Percentiles rank a stretch among this genome's conserved stretches.
Evolutionary conservation across 2,888 invertebrate species (phyloP).

Genomic region (Hydrotaea cyrtoneurina): DNA sequence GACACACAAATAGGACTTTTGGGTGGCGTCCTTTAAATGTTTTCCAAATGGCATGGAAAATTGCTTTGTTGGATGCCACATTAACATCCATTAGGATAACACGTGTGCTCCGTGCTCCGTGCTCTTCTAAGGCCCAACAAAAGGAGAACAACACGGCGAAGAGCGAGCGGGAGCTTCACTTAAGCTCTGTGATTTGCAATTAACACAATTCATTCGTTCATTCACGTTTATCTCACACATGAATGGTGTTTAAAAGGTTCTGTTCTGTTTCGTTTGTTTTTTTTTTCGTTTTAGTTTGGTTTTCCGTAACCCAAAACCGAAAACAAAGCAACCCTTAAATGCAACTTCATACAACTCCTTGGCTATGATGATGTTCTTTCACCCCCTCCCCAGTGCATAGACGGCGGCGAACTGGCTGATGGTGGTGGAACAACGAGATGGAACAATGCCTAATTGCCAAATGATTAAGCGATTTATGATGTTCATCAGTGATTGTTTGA

Average conservation of each 20-base stretch:
- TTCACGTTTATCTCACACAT: conserved; percentile 75
- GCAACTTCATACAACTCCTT: not conserved
- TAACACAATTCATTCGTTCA: conserved; percentile 74
- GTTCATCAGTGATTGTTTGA: conserved; percentile 72
- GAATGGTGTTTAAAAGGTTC: conserved; percentile 74
- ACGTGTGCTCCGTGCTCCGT: conserved; percentile 48
- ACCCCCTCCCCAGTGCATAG: conserved; percentile 29
- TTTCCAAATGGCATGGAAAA: conserved; percentile 25
- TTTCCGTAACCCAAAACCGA: too few relatives aligned
- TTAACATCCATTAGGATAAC: conserved; percentile 60
- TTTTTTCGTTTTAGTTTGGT: too few relatives aligned
- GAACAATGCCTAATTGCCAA: conserved; percentile 79
- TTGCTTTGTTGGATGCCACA: conserved; percentile 38
- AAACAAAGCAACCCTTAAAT: conserved; percentile 12
- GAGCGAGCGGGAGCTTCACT: conserved; percentile 6
- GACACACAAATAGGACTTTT: not conserved
- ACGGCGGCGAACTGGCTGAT: not conserved
- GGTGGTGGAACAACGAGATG: not conserved
- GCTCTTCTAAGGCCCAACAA: not conserved
- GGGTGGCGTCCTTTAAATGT: not conserved
- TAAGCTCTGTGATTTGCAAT: conserved; percentile 78
- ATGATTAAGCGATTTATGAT: conserved; percentile 81
- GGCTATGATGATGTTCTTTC: not conserved
- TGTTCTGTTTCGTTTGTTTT: not conserved
- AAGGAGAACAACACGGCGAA: not conserved